Evolutionary conservation across 2,888 invertebrate species (phyloP), one percentile per base, ranked within the genome.

Genomic region (Parnassius orleans): DNA sequence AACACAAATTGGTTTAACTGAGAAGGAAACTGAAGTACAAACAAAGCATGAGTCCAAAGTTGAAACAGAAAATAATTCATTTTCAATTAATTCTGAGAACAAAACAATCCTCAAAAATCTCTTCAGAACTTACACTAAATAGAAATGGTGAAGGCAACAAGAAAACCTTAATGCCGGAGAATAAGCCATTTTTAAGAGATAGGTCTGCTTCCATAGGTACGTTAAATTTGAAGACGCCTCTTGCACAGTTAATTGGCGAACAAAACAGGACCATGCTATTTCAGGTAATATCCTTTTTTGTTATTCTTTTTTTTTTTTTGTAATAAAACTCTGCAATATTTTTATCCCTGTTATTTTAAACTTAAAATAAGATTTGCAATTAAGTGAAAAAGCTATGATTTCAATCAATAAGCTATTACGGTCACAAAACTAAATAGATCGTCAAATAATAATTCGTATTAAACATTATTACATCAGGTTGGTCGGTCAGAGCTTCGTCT

Each of bases 221-320:
- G 57, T 87, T 94, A 57, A 87, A 75, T 65, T 70, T 79, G 46
- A 90, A 94, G 79, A 79, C 93, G 54, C 78, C 93, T 53, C 75
- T 92, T 9, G 71, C 91, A 0, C 91, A 92, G 57, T 69, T 92
- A 47, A 87, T 92, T 66, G 90, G 90, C 0, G 96, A 97, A 68
- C 96, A 96, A 75, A 98, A 98, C 85, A 93, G 98, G 53, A 98
- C 98, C 0, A 98, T 99, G 98, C 93, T 99, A 48, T 95, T 98
- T 78, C 95, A 95, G 84, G 95, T 96, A 73, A 92, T 92, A 57
- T 48, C 19, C 19, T 19, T 19, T 19, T 19, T 2, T 19, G 15
- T 19, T 19, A 19, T 2, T 19, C 2, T 2, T 19, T 19, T 46
- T 44, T n/a, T 33, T 19, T 11, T 55, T 19, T 10, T 46, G n/a